phyloP scores from a whole-genome alignment of 2,113 vertebrate species.

The Chauna torquata region DNA sequence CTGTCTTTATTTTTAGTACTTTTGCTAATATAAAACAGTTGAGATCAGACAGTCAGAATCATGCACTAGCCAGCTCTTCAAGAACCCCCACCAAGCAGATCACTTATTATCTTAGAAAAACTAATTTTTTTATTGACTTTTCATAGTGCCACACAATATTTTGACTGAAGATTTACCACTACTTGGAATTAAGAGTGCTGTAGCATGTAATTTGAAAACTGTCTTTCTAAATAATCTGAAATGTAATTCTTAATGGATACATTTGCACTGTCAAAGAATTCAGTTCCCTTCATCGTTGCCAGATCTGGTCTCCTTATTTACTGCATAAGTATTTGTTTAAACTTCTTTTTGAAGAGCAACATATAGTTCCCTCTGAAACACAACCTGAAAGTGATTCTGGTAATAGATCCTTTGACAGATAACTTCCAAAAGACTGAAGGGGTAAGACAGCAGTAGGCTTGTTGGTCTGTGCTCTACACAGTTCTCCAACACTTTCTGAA shows the following conservation, averaged over 20 bases:
- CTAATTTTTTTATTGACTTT: not conserved
- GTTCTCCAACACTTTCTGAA: not conserved
- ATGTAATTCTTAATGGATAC: not conserved
- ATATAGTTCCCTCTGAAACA: not conserved
- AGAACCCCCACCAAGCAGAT: not conserved
- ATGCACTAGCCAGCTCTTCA: not conserved
- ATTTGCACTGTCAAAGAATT: not conserved
- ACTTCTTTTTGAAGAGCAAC: not conserved
- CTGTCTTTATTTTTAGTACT: not conserved
- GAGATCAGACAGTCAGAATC: not conserved
- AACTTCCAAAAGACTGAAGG: not conserved
- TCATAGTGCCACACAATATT: not conserved
- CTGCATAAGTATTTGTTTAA: not conserved
- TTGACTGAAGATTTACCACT: not conserved
- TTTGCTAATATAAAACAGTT: not conserved
- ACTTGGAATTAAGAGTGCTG: not conserved
- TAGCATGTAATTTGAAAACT: not conserved
- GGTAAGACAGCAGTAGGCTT: not conserved
- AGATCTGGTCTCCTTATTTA: not conserved
- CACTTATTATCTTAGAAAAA: not conserved
- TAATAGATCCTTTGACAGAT: not conserved
- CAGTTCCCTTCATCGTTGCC: not conserved
- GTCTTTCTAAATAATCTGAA: not conserved
- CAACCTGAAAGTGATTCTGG: not conserved
- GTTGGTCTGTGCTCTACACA: not conserved